Evolutionary conservation across 2,797 vertebrate genomes (phyloP).

Genomic region (Gymnoscopelus braueri): DNA sequence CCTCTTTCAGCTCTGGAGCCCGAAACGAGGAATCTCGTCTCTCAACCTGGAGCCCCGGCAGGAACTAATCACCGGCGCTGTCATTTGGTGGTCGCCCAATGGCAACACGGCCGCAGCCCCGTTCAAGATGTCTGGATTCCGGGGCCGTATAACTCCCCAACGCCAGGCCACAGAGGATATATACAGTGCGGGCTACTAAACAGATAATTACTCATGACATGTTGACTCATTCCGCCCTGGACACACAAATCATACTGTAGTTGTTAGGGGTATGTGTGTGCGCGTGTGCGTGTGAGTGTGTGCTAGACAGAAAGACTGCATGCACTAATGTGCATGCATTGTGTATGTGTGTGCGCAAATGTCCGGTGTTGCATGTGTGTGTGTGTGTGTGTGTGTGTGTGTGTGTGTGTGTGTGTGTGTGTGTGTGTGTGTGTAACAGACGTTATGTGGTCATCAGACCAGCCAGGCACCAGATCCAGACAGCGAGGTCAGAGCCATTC

Average conservation of each 20-base stretch:
- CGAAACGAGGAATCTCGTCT: constrained; percentile 21
- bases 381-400: background rate
- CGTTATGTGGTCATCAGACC: constrained; percentile 60
- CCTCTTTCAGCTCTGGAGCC: constrained; percentile 18
- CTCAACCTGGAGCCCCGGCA: constrained; percentile 10
- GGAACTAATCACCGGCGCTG: constrained; percentile 42
- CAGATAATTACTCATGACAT: constrained; percentile 68
- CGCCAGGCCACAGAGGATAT: background rate
- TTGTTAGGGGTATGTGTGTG: background rate
- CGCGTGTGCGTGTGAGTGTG: constrained; percentile 19
- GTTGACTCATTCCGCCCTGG: constrained; percentile 66
- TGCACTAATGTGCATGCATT: constrained; percentile 28
- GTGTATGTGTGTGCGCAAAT: constrained; percentile 1
- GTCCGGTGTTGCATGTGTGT: background rate
- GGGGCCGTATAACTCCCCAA: constrained; percentile 38
- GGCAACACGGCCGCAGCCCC: constrained; percentile 24
- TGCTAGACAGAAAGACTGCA: constrained; percentile 20
- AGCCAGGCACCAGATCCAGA: constrained; percentile 74
- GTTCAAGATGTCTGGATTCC: constrained; percentile 11
- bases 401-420: constrained; percentile 28
- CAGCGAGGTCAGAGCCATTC: constrained; percentile 74
- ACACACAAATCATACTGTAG: constrained; percentile 57
- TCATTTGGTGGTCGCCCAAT: constrained; percentile 14
- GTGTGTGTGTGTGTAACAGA: constrained; percentile 42
- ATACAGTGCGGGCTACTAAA: constrained; percentile 46